Evolutionary conservation across 2,888 invertebrate species (phyloP), one percentile per base, ranked within the genome.

Genomic region (Himalopsyche anomala): DNA sequence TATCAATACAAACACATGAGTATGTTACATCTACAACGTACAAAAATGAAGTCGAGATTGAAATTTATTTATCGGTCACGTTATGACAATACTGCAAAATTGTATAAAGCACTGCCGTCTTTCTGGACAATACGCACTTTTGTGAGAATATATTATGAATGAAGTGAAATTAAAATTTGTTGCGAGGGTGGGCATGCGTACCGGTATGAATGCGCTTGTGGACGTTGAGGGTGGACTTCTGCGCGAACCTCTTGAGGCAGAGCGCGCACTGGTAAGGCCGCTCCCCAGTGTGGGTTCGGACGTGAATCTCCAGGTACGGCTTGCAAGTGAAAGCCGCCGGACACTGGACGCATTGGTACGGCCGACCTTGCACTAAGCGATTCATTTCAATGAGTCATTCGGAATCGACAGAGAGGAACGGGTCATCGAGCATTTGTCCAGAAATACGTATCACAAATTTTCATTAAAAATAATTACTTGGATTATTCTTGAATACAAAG

Each of bases 281-380:
- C 91, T 93, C 93, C 90, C 93, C 93, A 92, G 92, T 93, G 92
- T 92, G 92, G 88, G 94, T 94, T 90, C 95, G 92, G 94, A 94
- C 94, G 92, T 95, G 95, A 88, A 95, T 94, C 92, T 94, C 94
- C 91, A 94, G 92, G 91, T 94, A 94, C 91, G 94, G 94, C 92
- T 94, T 94, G 92, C 94, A 93, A 89, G 93, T 94, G 91, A 94
- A 94, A 91, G 94, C 94, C 89, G 94, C 94, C 89, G 94, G 94
- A 89, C 94, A 94, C 92, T 94, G 93, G 91, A 91, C 91, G 91
- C 94, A 94, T 90, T 93, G 93, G 90, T 92, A 93, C 91, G 93
- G 93, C 91, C 93, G 92, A 90, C 93, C 93, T 93, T 93, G 93
- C 91, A 93, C 89, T 89, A 80, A 80, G 92, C 92, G 92, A 93